Evolutionary conservation across 2,888 invertebrate species (phyloP).

Genomic region (Pocota personata): DNA sequence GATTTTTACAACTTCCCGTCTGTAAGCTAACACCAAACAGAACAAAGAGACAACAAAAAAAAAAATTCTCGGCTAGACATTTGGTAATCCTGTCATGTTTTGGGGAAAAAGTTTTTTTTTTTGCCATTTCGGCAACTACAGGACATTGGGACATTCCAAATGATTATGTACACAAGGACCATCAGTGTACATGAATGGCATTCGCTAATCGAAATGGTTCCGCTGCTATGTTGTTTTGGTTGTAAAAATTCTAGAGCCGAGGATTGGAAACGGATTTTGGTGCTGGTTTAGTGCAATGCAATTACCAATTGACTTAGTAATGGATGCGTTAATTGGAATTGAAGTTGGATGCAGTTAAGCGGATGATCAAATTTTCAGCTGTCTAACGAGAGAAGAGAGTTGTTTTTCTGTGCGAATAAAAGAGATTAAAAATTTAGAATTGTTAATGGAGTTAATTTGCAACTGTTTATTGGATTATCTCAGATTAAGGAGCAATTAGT

Average conservation of each 20-base stretch:
- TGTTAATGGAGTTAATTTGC: conserved; percentile 56
- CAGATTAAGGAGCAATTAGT: conserved; percentile 35
- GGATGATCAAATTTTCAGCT: conserved; percentile 43
- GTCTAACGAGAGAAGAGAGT: not conserved
- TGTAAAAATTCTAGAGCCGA: conserved; percentile 7
- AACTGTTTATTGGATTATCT: conserved; percentile 54
- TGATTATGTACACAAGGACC: conserved; percentile 61
- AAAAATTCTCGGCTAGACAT: conserved; percentile 45
- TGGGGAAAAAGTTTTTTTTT: conserved; percentile 22
- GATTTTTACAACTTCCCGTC: conserved; percentile 56
- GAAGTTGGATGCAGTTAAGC: conserved; percentile 54
- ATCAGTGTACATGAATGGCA: conserved; percentile 50
- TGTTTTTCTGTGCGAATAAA: not conserved
- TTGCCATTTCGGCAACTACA: conserved; percentile 22
- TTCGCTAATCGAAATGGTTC: conserved; percentile 58
- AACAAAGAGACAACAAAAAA: too few species aligned
- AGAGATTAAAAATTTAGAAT: conserved; percentile 54
- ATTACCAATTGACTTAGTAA: conserved; percentile 68
- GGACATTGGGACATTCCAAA: conserved; percentile 32
- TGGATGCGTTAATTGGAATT: conserved; percentile 71
- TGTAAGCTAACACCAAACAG: not conserved
- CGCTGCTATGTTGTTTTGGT: conserved; percentile 21
- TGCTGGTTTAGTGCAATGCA: conserved; percentile 50
- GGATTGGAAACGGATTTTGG: conserved; percentile 50
- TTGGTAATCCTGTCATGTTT: conserved; percentile 67